phyloP scores from a whole-genome alignment of 2,888 invertebrate genomes.

The Allophyes oxyacanthae region DNA sequence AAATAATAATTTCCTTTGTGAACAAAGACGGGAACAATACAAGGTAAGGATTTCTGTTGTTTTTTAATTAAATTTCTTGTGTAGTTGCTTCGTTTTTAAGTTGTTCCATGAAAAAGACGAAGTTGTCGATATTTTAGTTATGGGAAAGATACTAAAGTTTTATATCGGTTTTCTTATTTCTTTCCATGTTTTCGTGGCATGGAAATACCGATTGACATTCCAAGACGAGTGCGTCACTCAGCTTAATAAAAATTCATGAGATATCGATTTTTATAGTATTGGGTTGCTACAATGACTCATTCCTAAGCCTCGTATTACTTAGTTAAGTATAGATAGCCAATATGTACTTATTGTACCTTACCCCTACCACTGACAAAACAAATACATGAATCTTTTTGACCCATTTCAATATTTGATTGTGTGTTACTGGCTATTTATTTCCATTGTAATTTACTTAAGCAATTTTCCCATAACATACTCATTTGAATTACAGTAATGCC shows the following conservation, averaged over 20 bases:
- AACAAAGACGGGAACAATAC: constrained; percentile 15
- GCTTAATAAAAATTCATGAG: too few species aligned
- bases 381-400: too few species aligned
- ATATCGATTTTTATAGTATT: too few species aligned
- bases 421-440: too few species aligned
- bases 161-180: not conserved
- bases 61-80: constrained; percentile 12
- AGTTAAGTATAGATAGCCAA: too few species aligned
- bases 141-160: not conserved
- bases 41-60: constrained; percentile 34
- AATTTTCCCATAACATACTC: too few species aligned
- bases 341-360: too few species aligned
- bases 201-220: not conserved
- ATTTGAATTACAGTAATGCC: constrained; percentile 70
- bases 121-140: not conserved
- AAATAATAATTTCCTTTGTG: constrained; percentile 35
- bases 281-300: too few species aligned
- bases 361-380: too few species aligned
- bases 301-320: too few species aligned
- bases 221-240: not conserved
- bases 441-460: too few species aligned
- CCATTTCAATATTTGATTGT: too few species aligned
- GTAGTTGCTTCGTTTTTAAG: constrained; percentile 3
- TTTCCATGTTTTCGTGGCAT: not conserved
- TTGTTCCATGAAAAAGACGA: constrained; percentile 1